Percentiles rank a stretch among this genome's conserved stretches.
phyloP scores from a whole-genome alignment of 1,140 invertebrate species.

The Papilio polyxenes region DNA sequence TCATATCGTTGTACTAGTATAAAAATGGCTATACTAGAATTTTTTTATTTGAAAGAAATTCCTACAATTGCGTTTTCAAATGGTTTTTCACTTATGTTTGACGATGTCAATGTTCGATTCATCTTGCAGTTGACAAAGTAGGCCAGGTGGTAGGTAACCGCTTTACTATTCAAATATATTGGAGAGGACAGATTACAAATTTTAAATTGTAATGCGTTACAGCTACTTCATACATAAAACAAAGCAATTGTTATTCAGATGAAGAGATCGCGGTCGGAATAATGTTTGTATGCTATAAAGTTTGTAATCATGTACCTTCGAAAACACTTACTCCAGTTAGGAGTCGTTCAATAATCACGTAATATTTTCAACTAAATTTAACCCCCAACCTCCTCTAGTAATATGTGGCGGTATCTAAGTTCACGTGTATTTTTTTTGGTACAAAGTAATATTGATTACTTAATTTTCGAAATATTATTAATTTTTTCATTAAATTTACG shows the following conservation, averaged over 20 bases:
- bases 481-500: too few species aligned
- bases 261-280: conserved; percentile 24
- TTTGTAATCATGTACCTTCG: neutral
- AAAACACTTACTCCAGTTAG: too few species aligned
- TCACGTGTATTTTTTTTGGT: too few species aligned
- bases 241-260: conserved; percentile 29
- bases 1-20: neutral
- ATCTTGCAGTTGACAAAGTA: neutral
- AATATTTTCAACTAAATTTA: too few species aligned
- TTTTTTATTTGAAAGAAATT: neutral
- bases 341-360: too few species aligned
- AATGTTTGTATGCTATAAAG: neutral
- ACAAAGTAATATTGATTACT: too few species aligned
- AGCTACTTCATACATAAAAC: neutral
- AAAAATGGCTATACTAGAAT: neutral
- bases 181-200: conserved; percentile 15
- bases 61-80: neutral
- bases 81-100: neutral
- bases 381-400: too few species aligned
- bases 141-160: conserved; percentile 1
- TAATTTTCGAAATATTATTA: too few species aligned
- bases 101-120: neutral
- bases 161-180: conserved; percentile 6
- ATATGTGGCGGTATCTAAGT: too few species aligned
- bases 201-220: conserved; percentile 23